Conservation (phyloP, 2,888 invertebrate genomes). For the Ophioninae sp. region DNA sequence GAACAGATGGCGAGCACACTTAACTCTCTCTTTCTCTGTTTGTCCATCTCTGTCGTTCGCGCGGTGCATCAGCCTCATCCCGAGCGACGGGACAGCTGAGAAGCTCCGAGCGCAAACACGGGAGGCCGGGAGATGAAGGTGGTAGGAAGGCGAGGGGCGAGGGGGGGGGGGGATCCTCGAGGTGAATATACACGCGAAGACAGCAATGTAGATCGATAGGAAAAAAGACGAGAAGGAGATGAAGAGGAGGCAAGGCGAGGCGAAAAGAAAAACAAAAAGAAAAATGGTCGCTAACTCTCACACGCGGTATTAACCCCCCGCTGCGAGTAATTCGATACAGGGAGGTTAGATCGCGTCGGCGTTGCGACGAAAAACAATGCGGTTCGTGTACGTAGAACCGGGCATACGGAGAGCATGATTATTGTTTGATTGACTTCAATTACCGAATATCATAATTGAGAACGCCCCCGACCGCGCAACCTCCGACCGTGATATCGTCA, state of each 20-base stretch:
- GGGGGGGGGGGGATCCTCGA: neutral
- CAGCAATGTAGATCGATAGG: constrained; percentile 15
- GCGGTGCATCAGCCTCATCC: constrained; percentile 46
- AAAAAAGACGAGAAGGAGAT: neutral
- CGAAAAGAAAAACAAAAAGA: neutral
- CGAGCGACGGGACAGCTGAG: constrained; percentile 61
- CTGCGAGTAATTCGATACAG: neutral
- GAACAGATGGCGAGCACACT: constrained; percentile 59
- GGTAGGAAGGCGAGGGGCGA: no score
- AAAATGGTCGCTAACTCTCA: neutral
- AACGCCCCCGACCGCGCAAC: neutral
- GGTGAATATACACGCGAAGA: neutral
- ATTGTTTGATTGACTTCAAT: neutral
- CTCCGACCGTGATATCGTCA: neutral
- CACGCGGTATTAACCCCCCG: neutral
- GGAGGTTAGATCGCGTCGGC: neutral
- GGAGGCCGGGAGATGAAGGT: constrained; percentile 4
- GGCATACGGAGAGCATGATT: neutral
- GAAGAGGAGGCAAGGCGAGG: neutral
- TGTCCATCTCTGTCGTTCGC: neutral
- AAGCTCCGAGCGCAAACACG: constrained; percentile 24
- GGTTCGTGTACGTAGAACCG: neutral
- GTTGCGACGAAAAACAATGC: neutral
- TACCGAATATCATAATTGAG: neutral
- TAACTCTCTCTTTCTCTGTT: neutral